Evolutionary conservation across 2,888 invertebrate species (phyloP).

Genomic region (Ormyrus thymus): DNA sequence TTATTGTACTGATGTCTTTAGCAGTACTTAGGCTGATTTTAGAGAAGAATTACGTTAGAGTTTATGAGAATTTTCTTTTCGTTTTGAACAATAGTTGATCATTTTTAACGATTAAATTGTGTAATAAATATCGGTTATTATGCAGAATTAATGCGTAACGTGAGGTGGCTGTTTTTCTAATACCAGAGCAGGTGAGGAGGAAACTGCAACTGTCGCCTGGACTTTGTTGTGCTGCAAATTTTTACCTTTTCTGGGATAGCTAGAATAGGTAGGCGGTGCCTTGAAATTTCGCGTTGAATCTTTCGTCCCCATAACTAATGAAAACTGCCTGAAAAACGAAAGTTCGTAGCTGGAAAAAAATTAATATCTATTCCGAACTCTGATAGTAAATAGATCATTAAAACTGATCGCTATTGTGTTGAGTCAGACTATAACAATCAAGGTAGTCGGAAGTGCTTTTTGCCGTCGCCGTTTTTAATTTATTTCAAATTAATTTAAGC

Average conservation of each 20-base stretch:
- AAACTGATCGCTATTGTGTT: not conserved
- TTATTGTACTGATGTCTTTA: not conserved
- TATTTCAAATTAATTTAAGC: no score
- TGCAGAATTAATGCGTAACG: not conserved
- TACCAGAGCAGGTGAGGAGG: slow-evolving; percentile 39
- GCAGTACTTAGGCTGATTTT: no score
- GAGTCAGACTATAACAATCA: slow-evolving; percentile 22
- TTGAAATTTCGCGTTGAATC: slow-evolving; percentile 55
- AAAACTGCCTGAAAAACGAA: not conserved
- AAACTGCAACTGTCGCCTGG: not conserved
- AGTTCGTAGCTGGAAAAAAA: not conserved
- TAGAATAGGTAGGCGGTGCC: slow-evolving; percentile 59
- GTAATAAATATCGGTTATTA: slow-evolving; percentile 21
- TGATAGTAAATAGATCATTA: not conserved
- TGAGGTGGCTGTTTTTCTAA: slow-evolving; percentile 29
- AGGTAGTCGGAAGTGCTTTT: no score
- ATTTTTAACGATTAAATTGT: not conserved
- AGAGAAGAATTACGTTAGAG: not conserved
- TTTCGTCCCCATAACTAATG: slow-evolving; percentile 8
- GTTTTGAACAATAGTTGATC: not conserved
- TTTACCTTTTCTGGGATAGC: slow-evolving; percentile 39
- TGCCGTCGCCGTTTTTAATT: no score
- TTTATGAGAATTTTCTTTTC: not conserved
- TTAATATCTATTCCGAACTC: slow-evolving; percentile 3
- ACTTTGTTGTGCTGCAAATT: not conserved